phyloP scores from a whole-genome alignment of 2,113 vertebrate genomes.

The Catharus fuscescens region DNA sequence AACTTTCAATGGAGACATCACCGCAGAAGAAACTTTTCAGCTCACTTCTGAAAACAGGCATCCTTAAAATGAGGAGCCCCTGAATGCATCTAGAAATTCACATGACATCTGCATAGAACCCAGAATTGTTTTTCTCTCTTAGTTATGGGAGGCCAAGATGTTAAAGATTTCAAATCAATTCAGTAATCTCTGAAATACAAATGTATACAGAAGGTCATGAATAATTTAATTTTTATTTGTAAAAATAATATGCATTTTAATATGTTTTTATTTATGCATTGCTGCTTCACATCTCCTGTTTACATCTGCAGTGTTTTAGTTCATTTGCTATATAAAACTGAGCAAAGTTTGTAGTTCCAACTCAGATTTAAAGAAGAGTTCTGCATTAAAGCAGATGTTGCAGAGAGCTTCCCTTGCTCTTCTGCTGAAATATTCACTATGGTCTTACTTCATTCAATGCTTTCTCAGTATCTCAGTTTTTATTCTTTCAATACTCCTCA shows the following conservation, averaged over 20 bases:
- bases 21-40: background rate
- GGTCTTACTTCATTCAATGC: background rate
- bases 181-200: background rate
- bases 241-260: background rate
- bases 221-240: background rate
- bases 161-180: background rate
- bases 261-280: background rate
- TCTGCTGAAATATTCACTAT: background rate
- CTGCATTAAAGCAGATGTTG: background rate
- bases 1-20: background rate
- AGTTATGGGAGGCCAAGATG: fast-evolving
- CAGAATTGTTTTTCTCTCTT: background rate
- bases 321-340: background rate
- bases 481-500: background rate
- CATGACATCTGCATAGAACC: background rate
- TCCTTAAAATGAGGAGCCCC: background rate
- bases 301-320: background rate
- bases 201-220: background rate
- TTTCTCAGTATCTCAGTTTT: background rate
- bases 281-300: background rate
- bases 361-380: background rate
- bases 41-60: background rate
- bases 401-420: background rate
- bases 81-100: background rate
- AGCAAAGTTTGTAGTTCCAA: background rate